phyloP scores from a whole-genome alignment of 1,140 invertebrate genomes.

The Zaprionus kolodkinae region DNA sequence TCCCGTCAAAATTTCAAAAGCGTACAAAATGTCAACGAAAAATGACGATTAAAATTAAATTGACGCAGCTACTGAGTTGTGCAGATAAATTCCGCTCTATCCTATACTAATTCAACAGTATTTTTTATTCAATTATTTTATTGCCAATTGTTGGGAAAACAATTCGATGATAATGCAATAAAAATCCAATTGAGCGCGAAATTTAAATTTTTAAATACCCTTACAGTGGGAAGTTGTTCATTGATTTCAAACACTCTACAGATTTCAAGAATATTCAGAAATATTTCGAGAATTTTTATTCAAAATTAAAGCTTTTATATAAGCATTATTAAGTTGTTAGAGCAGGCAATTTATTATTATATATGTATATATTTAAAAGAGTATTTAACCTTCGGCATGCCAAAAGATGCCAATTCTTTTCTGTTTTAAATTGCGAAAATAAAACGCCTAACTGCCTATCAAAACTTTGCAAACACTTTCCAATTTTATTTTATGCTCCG shows the following conservation, averaged over 20 bases:
- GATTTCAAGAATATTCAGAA: too few relatives aligned
- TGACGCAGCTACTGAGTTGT: not conserved
- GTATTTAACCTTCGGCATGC: not conserved
- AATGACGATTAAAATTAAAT: not conserved
- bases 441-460: constrained; percentile 3
- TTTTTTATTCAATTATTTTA: not conserved
- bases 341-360: too few relatives aligned
- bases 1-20: not conserved
- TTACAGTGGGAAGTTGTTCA: not conserved
- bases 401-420: not conserved
- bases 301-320: too few relatives aligned
- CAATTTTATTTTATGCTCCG: not conserved
- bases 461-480: constrained; percentile 1
- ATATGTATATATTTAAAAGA: not conserved
- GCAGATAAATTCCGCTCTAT: too few relatives aligned
- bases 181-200: constrained; percentile 2
- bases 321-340: too few relatives aligned
- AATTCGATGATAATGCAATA: constrained; percentile 9
- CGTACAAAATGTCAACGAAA: not conserved
- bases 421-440: not conserved
- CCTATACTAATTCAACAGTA: not conserved
- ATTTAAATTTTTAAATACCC: not conserved
- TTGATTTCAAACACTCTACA: not conserved
- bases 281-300: too few relatives aligned
- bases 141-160: not conserved